Evolutionary conservation across 2,797 vertebrate genomes (phyloP).

Genomic region (Oreochromis grahami): DNA sequence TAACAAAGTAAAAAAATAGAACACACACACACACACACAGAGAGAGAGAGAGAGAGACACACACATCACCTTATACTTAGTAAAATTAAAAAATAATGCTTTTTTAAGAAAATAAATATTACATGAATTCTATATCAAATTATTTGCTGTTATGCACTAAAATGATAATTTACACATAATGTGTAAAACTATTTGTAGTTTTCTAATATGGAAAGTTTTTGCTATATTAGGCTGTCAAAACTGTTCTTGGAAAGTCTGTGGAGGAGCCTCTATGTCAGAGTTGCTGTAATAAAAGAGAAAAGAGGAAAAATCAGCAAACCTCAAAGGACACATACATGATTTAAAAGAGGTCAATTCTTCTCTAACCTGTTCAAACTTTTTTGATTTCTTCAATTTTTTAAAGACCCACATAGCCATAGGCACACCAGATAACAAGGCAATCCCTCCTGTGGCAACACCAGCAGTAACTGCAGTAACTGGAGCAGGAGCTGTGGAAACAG

Average conservation of each 20-base stretch:
- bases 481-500: conserved; percentile 26
- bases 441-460: conserved; percentile 30
- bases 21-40: neutral
- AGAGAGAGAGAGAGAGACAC: neutral
- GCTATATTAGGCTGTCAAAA: conserved; percentile 67
- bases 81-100: neutral
- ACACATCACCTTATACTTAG: neutral
- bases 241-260: conserved; percentile 69
- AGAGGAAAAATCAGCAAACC: neutral
- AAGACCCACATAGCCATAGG: conserved; percentile 56
- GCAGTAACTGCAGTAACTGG: neutral
- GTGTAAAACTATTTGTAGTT: neutral
- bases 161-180: neutral
- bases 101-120: conserved; percentile 37
- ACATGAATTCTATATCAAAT: conserved; percentile 29
- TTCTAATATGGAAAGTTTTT: neutral
- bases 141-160: conserved; percentile 37
- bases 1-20: neutral
- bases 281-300: conserved; percentile 43
- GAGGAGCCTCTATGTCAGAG: conserved; percentile 57
- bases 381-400: conserved; percentile 42
- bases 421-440: conserved; percentile 10
- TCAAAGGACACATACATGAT: neutral
- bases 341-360: neutral
- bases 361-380: conserved; percentile 59